Evolutionary conservation across 2,113 vertebrate species (phyloP).

Genomic region (Chrysochloris asiatica): DNA sequence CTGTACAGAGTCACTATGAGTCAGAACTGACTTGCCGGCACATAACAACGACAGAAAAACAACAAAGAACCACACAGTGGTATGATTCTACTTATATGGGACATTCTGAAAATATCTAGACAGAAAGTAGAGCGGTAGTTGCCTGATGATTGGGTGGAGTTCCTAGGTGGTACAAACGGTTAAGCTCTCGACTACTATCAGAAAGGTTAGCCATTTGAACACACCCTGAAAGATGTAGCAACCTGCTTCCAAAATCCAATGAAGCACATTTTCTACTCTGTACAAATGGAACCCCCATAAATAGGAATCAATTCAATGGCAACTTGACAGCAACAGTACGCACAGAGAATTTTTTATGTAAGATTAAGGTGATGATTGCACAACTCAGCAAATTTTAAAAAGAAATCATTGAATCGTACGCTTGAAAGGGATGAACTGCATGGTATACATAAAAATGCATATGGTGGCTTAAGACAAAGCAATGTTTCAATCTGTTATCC

Average conservation of each 20-base stretch:
- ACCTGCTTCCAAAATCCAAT: background rate
- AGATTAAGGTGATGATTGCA: background rate
- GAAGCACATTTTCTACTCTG: background rate
- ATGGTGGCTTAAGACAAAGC: too few relatives aligned
- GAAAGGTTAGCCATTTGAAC: background rate
- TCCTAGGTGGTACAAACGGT: background rate
- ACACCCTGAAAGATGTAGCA: background rate
- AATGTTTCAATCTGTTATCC: too few relatives aligned
- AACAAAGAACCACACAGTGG: background rate
- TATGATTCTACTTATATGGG: background rate
- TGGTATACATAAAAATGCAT: too few relatives aligned
- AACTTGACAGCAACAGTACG: background rate
- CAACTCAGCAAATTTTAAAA: too few relatives aligned
- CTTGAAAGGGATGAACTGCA: too few relatives aligned
- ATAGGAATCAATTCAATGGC: background rate
- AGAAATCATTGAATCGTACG: too few relatives aligned
- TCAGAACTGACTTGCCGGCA: too few relatives aligned
- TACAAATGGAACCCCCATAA: background rate
- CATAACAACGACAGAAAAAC: too few relatives aligned
- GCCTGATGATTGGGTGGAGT: background rate
- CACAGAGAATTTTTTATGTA: background rate
- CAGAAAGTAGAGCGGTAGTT: background rate
- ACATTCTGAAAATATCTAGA: background rate
- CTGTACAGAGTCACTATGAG: too few relatives aligned
- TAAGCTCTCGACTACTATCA: background rate